phyloP scores from a whole-genome alignment of 2,888 invertebrate genomes.

The Oscheius onirici region DNA sequence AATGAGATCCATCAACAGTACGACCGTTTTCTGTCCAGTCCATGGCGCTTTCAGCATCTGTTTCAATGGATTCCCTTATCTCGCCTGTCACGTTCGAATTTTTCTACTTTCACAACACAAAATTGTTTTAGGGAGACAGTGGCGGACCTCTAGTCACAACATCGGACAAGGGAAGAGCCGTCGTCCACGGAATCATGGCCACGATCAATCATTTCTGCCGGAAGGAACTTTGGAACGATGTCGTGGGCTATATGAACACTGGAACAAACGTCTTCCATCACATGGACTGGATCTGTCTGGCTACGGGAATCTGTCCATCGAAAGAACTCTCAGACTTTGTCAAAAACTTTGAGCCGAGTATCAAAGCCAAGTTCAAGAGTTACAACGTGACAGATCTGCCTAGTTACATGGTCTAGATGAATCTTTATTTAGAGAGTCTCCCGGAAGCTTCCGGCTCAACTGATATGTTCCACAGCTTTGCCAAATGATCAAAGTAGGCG shows the following conservation, averaged over 20 bases:
- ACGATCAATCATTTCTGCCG: slow-evolving; percentile 8
- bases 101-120: background rate
- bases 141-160: slow-evolving; percentile 10
- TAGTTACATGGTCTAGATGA: background rate
- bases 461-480: background rate
- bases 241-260: slow-evolving; percentile 21
- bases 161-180: background rate
- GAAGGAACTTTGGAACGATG: slow-evolving; percentile 3
- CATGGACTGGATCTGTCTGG: slow-evolving; percentile 13
- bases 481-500: slow-evolving; percentile 1
- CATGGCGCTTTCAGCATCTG: slow-evolving; percentile 9
- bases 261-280: slow-evolving; percentile 8
- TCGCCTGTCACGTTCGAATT: slow-evolving; percentile 3
- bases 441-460: background rate
- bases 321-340: background rate
- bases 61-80: slow-evolving; percentile 10
- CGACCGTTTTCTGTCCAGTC: background rate
- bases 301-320: slow-evolving; percentile 9
- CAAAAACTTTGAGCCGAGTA: background rate
- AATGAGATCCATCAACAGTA: background rate
- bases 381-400: background rate
- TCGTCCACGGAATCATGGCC: slow-evolving; percentile 11
- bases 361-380: background rate
- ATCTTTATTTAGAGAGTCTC: background rate
- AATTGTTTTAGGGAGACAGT: slow-evolving; percentile 3